These are phyloP conservation scores for Heliothis peltigera DNA, from an alignment of 2,888 invertebrate genomes.

Conservation along the genomic window DNA sequence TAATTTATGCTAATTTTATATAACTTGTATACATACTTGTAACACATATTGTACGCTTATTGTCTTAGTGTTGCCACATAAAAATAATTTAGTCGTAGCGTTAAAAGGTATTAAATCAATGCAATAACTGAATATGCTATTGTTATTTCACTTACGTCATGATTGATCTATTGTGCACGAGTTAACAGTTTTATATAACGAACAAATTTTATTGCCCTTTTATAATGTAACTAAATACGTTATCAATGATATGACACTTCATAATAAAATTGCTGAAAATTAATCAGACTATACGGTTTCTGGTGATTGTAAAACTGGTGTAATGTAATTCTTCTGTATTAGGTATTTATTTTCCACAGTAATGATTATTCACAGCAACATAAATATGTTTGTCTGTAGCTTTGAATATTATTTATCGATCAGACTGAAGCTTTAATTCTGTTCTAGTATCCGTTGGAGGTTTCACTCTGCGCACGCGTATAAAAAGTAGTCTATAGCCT, in stretches of 20 bases:
- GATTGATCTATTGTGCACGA: not conserved
- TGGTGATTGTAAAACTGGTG: constrained; percentile 31
- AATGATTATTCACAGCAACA: too few relatives aligned
- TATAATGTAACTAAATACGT: constrained; percentile 11
- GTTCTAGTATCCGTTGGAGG: too few relatives aligned
- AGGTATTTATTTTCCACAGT: not conserved
- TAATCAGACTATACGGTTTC: constrained; percentile 10
- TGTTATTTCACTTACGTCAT: constrained; percentile 18
- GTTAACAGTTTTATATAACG: constrained; percentile 12
- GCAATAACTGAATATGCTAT: constrained; percentile 10
- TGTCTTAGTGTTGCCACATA: not conserved
- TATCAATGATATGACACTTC: constrained; percentile 15
- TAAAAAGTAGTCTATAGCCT: too few relatives aligned
- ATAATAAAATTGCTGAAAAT: constrained; percentile 25
- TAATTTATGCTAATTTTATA: too few relatives aligned
- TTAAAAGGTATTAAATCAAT: not conserved
- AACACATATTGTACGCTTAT: too few relatives aligned
- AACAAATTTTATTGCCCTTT: constrained; percentile 33
- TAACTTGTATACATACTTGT: too few relatives aligned
- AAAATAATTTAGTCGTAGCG: not conserved
- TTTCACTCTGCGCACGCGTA: too few relatives aligned
- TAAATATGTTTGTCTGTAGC: too few relatives aligned
- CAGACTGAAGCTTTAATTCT: too few relatives aligned
- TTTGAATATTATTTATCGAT: too few relatives aligned
- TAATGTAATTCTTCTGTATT: too few relatives aligned